These are phyloP conservation scores for Xiphophorus birchmanni DNA, from an alignment of 2,797 vertebrate species.

Conservation along the genomic window DNA sequence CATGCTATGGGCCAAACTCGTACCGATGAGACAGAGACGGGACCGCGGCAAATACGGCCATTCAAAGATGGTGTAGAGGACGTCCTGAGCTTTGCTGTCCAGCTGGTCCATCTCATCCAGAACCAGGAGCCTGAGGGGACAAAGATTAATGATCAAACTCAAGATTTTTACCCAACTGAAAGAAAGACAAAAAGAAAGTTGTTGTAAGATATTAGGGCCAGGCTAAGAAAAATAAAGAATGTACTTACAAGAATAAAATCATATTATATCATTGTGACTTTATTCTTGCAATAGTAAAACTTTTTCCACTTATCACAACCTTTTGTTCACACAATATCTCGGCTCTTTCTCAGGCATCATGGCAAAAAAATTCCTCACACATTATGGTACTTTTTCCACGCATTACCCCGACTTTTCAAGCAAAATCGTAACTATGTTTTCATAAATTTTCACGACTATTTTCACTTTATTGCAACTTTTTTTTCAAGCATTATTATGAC, in stretches of 20 bases:
- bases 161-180: not conserved
- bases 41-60: slow-evolving; percentile 88
- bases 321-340: too few relatives aligned
- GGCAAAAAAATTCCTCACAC: too few relatives aligned
- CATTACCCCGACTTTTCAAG: too few relatives aligned
- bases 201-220: not conserved
- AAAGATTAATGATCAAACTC: not conserved
- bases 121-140: slow-evolving; percentile 84
- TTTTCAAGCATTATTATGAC: too few relatives aligned
- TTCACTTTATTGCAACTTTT: too few relatives aligned
- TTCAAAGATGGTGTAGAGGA: slow-evolving; percentile 95
- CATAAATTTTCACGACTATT: too few relatives aligned
- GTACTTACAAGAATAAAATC: not conserved
- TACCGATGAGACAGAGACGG: slow-evolving; percentile 90
- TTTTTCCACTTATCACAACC: too few relatives aligned
- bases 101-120: slow-evolving; percentile 97
- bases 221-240: not conserved
- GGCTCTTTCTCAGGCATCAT: too few relatives aligned
- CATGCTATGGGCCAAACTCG: not conserved
- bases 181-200: not conserved
- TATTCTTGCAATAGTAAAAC: not conserved
- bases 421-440: too few relatives aligned
- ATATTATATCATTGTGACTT: not conserved
- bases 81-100: slow-evolving; percentile 93
- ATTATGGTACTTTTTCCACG: too few relatives aligned